Percentiles rank a stretch among this genome's conserved stretches.
Evolutionary conservation across 2,797 vertebrate genomes (phyloP).

Genomic region (Steatocranus sp.): DNA sequence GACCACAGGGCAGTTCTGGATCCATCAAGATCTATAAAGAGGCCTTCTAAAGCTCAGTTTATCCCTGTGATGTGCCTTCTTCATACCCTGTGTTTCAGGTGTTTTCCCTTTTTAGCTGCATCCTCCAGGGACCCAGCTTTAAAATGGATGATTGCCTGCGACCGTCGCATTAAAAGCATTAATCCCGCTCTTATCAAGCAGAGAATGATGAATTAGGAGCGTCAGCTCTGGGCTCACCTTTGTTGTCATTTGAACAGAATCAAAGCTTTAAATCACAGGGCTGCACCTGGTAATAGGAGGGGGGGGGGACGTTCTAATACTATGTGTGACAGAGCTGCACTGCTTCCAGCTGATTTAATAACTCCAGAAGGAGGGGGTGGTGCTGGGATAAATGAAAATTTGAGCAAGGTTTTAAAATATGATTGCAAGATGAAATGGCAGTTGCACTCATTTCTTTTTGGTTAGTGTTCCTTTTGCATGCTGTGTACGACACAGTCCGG

Average conservation of each 20-base stretch:
- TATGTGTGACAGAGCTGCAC: conserved; percentile 65
- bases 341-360: conserved; percentile 75
- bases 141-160: conserved; percentile 77
- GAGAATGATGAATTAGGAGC: conserved; percentile 78
- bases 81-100: conserved; percentile 69
- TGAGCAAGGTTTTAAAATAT: conserved; percentile 66
- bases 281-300: conserved; percentile 74
- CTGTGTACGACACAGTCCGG: conserved; percentile 22
- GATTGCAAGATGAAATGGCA: conserved; percentile 60
- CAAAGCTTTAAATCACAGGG: conserved; percentile 81
- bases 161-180: conserved; percentile 77
- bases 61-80: conserved; percentile 50
- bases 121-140: conserved; percentile 68
- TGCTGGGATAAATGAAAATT: conserved; percentile 65
- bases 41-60: conserved; percentile 25
- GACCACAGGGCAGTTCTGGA: conserved; percentile 64
- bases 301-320: conserved; percentile 60
- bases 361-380: conserved; percentile 65
- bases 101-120: conserved; percentile 70
- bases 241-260: conserved; percentile 81
- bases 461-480: conserved; percentile 5
- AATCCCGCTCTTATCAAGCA: conserved; percentile 79
- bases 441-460: conserved; percentile 50
- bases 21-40: conserved; percentile 39
- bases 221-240: conserved; percentile 76